Conservation (phyloP, 2,113 vertebrate species). For the Python bivittatus region DNA sequence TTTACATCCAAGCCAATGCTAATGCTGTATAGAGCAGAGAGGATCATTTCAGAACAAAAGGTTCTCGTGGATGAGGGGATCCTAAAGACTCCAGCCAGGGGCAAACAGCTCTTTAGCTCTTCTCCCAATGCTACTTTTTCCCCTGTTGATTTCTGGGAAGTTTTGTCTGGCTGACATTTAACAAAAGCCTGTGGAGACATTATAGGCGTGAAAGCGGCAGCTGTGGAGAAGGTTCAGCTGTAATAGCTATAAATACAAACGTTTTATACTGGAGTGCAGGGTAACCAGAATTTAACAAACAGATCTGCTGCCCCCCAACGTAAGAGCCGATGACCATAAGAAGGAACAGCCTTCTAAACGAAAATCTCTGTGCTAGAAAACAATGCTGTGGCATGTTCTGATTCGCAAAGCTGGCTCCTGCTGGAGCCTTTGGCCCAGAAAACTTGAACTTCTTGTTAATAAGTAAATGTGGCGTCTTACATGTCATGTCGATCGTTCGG, state of each 20-base stretch:
- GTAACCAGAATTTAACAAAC: not conserved
- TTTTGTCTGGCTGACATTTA: not conserved
- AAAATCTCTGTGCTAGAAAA: not conserved
- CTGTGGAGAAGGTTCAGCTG: not conserved
- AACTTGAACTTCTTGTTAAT: not conserved
- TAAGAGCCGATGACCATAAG: not conserved
- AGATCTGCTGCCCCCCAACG: not conserved
- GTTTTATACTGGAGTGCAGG: not conserved
- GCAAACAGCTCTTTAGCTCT: not conserved
- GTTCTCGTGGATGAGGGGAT: not conserved
- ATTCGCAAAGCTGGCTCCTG: not conserved
- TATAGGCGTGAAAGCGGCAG: not conserved
- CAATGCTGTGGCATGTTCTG: not conserved
- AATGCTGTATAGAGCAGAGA: not conserved
- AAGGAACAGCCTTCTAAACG: not conserved
- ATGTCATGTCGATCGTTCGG: not conserved
- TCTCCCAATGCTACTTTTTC: not conserved
- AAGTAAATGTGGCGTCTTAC: not conserved
- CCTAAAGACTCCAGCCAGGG: not conserved
- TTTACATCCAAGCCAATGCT: not conserved
- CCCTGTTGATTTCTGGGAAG: not conserved
- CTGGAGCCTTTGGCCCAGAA: conserved; percentile 7
- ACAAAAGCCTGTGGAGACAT: not conserved
- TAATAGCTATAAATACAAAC: not conserved
- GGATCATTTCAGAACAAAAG: not conserved